These are phyloP conservation scores for Cephalopachus bancanus DNA, from an alignment of 2,797 vertebrate genomes.

Conservation along the genomic window DNA sequence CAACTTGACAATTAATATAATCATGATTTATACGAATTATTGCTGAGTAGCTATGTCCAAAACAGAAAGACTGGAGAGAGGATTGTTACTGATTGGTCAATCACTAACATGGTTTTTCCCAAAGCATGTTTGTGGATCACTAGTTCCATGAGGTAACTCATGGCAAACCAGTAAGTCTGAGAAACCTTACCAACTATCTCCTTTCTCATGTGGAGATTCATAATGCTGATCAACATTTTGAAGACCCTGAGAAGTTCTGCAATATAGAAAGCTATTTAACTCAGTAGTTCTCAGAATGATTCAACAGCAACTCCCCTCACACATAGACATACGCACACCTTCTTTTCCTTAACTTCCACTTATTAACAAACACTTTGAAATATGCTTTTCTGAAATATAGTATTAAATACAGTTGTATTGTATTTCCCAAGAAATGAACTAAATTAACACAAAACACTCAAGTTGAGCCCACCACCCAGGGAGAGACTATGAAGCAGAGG, in stretches of 20 bases:
- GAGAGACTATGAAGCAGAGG: not conserved
- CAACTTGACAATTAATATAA: not conserved
- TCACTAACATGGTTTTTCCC: not conserved
- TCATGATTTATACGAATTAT: not conserved
- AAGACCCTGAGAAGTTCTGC: not conserved
- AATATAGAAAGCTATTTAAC: not conserved
- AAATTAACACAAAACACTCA: not conserved
- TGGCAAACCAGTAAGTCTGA: not conserved
- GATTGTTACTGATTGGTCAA: not conserved
- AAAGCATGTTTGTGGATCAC: not conserved
- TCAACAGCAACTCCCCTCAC: not conserved
- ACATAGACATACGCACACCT: not conserved
- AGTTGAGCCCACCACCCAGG: not conserved
- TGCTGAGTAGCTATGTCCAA: not conserved
- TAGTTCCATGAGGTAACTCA: not conserved
- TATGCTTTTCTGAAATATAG: constrained; percentile 5
- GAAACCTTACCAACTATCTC: not conserved
- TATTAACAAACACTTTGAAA: not conserved
- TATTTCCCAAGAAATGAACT: not conserved
- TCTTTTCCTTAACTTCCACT: not conserved
- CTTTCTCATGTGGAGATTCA: not conserved
- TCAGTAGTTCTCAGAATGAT: not conserved
- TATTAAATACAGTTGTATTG: not conserved
- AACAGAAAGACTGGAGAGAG: not conserved
- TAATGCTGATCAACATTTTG: not conserved